Percentiles rank a stretch among this genome's conserved stretches.
Conservation (phyloP, 2,113 vertebrate species). For the Pyrgilauda ruficollis region DNA sequence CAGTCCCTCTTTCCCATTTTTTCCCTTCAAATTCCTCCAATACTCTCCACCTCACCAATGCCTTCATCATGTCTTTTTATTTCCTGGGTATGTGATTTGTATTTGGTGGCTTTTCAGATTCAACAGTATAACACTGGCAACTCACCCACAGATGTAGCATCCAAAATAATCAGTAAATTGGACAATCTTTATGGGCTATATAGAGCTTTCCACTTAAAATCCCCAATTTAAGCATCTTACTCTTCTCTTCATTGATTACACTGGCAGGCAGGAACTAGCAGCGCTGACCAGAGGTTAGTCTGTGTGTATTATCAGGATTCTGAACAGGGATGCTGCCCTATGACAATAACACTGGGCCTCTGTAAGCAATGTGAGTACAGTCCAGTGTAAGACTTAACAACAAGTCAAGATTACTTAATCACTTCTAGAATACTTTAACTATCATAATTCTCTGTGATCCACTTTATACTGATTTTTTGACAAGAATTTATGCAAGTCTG, state of each 20-base stretch:
- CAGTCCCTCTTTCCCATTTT: not conserved
- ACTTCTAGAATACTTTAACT: not conserved
- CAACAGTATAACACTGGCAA: not conserved
- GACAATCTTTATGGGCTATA: not conserved
- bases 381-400: not conserved
- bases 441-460: not conserved
- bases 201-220: not conserved
- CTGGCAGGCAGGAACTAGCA: not conserved
- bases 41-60: not conserved
- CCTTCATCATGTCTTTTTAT: not conserved
- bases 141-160: not conserved
- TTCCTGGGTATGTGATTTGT: not conserved
- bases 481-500: not conserved
- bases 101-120: not conserved
- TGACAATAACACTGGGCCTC: not conserved
- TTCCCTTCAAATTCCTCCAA: not conserved
- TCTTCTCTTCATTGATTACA: not conserved
- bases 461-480: not conserved
- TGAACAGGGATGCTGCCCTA: not conserved
- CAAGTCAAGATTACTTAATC: not conserved
- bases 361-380: not conserved
- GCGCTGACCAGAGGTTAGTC: not conserved
- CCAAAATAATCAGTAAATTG: not conserved
- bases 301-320: fast-evolving
- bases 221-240: not conserved